A percentile compares a stretch with the other conserved stretches of the same genome.
Evolutionary conservation across 2,797 vertebrate genomes (phyloP).

Genomic region (Chanos chanos): DNA sequence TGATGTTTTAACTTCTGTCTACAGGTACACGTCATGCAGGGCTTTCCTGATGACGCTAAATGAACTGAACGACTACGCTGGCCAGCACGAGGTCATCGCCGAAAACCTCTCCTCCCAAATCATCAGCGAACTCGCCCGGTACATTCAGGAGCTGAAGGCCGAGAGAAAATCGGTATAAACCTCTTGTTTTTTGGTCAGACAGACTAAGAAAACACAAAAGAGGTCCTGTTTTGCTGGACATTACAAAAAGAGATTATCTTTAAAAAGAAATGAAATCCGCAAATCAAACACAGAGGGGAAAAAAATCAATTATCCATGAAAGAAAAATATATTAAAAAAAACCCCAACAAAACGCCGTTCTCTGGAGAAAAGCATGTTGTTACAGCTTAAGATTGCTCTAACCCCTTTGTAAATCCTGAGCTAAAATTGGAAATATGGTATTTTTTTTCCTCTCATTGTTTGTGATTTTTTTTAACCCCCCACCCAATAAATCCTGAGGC

Average conservation of each 20-base stretch:
- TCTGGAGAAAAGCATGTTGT: not conserved
- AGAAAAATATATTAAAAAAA: too few species aligned
- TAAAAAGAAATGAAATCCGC: not conserved
- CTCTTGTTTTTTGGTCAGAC: not conserved
- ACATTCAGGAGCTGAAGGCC: constrained; percentile 89
- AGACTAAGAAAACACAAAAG: not conserved
- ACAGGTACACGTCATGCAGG: constrained; percentile 85
- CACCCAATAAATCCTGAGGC: constrained; percentile 9
- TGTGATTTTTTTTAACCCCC: constrained; percentile 21
- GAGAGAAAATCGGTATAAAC: constrained; percentile 86
- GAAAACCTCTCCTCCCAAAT: constrained; percentile 89
- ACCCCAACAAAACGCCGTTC: not conserved
- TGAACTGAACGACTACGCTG: constrained; percentile 86
- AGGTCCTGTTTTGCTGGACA: not conserved
- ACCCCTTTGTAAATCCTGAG: constrained; percentile 26
- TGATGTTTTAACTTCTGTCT: too few species aligned
- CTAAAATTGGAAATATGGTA: constrained; percentile 35
- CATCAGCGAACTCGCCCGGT: constrained; percentile 77
- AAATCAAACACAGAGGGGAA: not conserved
- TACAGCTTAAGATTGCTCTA: not conserved
- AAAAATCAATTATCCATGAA: not conserved
- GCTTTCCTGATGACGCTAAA: constrained; percentile 87
- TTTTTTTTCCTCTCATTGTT: constrained; percentile 32
- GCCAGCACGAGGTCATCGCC: constrained; percentile 89
- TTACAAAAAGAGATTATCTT: not conserved